Evolutionary conservation across 1,140 invertebrate species (phyloP).

Genomic region (Drosophila malerkotliana): DNA sequence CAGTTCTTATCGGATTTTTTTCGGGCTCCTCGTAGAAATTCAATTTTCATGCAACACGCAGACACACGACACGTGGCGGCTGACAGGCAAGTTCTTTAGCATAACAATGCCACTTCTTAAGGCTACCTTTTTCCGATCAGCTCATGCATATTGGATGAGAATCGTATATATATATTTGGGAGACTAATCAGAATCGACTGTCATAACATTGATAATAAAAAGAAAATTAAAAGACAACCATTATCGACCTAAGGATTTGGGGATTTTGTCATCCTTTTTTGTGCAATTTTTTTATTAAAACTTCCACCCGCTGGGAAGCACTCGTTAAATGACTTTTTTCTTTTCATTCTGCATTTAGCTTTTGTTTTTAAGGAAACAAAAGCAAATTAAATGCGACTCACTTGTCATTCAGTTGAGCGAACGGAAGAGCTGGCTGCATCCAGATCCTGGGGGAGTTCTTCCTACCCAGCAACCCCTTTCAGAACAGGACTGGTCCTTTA

Average conservation of each 20-base stretch:
- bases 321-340: constrained; percentile 78
- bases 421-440: constrained; percentile 51
- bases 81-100: constrained; percentile 75
- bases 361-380: constrained; percentile 71
- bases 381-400: constrained; percentile 81
- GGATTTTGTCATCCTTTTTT: constrained; percentile 25
- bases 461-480: neutral
- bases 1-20: constrained; percentile 11
- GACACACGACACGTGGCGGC: constrained; percentile 65
- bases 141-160: constrained; percentile 77
- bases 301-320: constrained; percentile 35
- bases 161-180: constrained; percentile 12
- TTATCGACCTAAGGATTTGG: constrained; percentile 40
- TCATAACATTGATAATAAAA: constrained; percentile 73
- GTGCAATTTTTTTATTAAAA: constrained; percentile 55
- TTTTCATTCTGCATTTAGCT: constrained; percentile 43
- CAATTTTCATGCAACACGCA: constrained; percentile 69
- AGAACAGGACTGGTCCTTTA: neutral
- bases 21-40: constrained; percentile 44
- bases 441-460: constrained; percentile 21
- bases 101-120: constrained; percentile 61
- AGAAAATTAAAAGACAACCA: constrained; percentile 29
- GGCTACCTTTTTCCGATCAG: constrained; percentile 61
- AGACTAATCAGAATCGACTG: constrained; percentile 67
- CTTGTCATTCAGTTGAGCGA: constrained; percentile 78